A percentile compares a stretch with the other conserved stretches of the same genome.
Evolutionary conservation across 2,888 invertebrate species (phyloP).

Genomic region (Aplocera efformata): DNA sequence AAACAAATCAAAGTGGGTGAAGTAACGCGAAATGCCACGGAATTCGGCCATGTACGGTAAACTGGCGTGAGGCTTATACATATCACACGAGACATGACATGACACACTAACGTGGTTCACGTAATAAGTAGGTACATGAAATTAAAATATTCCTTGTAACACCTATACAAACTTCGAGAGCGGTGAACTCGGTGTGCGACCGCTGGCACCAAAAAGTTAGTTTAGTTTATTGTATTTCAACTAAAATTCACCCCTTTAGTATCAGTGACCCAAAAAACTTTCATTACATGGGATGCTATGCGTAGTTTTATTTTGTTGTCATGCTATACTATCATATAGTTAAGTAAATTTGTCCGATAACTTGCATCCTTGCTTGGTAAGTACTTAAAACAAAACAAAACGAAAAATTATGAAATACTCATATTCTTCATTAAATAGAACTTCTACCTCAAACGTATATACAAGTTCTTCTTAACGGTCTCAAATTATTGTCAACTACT

Average conservation of each 20-base stretch:
- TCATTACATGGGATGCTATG: too few relatives aligned
- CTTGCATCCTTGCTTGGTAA: too few relatives aligned
- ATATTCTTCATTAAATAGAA: too few relatives aligned
- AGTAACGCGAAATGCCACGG: conserved; percentile 57
- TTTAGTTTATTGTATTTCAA: conserved; percentile 9
- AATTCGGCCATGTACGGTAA: conserved; percentile 71
- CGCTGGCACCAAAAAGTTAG: too few relatives aligned
- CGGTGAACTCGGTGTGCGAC: conserved; percentile 12
- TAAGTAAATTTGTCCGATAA: too few relatives aligned
- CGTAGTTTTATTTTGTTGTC: too few relatives aligned
- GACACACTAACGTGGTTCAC: background rate
- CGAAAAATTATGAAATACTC: too few relatives aligned
- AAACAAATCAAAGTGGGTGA: conserved; percentile 58
- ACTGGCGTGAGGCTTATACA: conserved; percentile 31
- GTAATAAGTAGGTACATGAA: conserved; percentile 24
- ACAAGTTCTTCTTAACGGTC: too few relatives aligned
- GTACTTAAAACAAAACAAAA: too few relatives aligned
- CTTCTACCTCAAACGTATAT: too few relatives aligned
- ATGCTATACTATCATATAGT: too few relatives aligned
- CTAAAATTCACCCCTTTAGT: conserved; percentile 2
- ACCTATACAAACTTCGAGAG: conserved; percentile 26
- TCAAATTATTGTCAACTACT: too few relatives aligned
- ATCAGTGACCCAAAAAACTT: conserved; percentile 9
- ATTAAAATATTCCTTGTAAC: conserved; percentile 14
- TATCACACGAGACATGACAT: conserved; percentile 27